These are phyloP conservation scores for Drosophila mercatorum DNA, from an alignment of 2,888 invertebrate genomes.

Conservation along the genomic window DNA sequence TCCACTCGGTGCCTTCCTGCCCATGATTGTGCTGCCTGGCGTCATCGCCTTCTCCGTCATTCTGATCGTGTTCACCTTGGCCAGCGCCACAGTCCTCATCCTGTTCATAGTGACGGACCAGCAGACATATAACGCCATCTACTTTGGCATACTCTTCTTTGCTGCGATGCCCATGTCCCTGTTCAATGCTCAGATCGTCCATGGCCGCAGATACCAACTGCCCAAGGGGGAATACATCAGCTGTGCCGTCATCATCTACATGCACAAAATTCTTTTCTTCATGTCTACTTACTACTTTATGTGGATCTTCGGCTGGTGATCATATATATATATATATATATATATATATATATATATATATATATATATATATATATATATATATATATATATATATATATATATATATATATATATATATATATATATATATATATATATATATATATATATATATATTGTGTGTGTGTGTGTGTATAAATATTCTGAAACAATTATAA, in stretches of 20 bases:
- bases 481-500: background rate
- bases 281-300: constrained; percentile 18
- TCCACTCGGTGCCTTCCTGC: constrained; percentile 32
- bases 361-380: background rate
- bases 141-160: constrained; percentile 18
- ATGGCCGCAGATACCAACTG: constrained; percentile 29
- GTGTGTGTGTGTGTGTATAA: too few relatives aligned
- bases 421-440: background rate
- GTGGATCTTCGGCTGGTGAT: constrained; percentile 13
- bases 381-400: background rate
- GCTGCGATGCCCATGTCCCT: constrained; percentile 9
- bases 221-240: constrained; percentile 25
- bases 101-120: constrained; percentile 26
- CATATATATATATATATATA: background rate
- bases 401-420: background rate
- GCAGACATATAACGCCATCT: constrained; percentile 9
- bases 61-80: constrained; percentile 16
- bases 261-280: constrained; percentile 41
- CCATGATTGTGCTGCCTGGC: constrained; percentile 41
- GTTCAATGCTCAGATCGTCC: constrained; percentile 42
- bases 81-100: constrained; percentile 12
- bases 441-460: background rate
- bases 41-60: constrained; percentile 16
- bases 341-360: background rate
- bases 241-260: constrained; percentile 20